phyloP scores from a whole-genome alignment of 2,113 vertebrate genomes.

The Salvelinus namaycush region DNA sequence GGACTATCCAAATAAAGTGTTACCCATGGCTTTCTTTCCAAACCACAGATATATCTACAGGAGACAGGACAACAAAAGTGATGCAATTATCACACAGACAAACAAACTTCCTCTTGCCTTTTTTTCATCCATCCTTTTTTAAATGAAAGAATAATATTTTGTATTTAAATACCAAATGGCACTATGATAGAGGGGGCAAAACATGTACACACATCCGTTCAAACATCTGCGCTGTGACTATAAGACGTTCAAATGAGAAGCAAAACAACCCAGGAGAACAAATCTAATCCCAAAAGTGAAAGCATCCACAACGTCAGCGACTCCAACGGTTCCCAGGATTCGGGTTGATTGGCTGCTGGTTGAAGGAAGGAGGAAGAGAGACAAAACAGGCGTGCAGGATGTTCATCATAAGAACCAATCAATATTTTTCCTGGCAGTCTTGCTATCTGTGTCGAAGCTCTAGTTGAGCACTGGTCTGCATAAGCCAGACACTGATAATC shows the following conservation, averaged over 20 bases:
- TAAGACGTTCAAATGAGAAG: constrained; percentile 29
- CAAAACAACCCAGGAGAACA: constrained; percentile 58
- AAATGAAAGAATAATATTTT: constrained; percentile 70
- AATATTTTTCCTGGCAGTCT: constrained; percentile 59
- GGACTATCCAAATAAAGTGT: background rate
- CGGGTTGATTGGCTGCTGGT: constrained; percentile 47
- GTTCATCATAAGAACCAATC: constrained; percentile 59
- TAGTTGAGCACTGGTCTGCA: constrained; percentile 19
- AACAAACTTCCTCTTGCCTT: constrained; percentile 60
- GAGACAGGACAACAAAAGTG: constrained; percentile 17
- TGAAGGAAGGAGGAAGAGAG: constrained; percentile 20
- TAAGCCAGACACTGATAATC: constrained; percentile 37
- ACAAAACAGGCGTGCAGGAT: constrained; percentile 52
- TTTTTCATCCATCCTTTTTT: constrained; percentile 61
- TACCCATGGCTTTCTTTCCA: background rate
- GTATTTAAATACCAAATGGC: constrained; percentile 71
- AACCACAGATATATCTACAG: background rate
- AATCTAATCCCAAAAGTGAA: constrained; percentile 32
- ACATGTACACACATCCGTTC: constrained; percentile 72
- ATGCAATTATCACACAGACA: constrained; percentile 34
- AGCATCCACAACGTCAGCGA: constrained; percentile 34
- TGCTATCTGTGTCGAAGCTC: constrained; percentile 48
- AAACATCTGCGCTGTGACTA: constrained; percentile 58
- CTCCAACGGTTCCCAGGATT: constrained; percentile 55
- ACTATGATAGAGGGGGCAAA: constrained; percentile 58